Evolutionary conservation across 2,113 vertebrate species (phyloP), one percentile per base, ranked within the genome.

Genomic region (Anguilla rostrata): DNA sequence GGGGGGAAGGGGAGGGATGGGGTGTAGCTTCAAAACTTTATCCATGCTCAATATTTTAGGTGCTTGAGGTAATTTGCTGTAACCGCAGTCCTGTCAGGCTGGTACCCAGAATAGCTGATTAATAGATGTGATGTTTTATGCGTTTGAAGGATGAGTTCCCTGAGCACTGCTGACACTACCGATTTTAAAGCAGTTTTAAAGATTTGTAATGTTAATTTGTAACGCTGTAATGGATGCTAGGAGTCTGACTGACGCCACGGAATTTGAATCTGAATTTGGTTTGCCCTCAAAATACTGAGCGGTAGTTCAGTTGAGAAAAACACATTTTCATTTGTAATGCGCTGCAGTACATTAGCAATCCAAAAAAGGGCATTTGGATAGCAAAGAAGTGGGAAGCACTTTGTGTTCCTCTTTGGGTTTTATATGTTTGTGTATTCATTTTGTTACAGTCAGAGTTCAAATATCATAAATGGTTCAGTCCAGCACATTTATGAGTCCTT

Each of bases 71-170:
- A 66, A 66, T 66, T 66, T 26, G 60, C 60, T 66, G 18, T 26
- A 66, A 26, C 22, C 0, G 18, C 22, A 26, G 18, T 26, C 20
- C 18, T 66, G 71, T 75, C 20, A 75, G 71, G n/a, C 9, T 9
- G 9, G 71, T 11, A 1, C 11, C 63, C 20, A n/a, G 71, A 34
- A 75, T 12, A 12, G 22, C n/a, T 75, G 26, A 75, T 75, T 29
- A 75, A 75, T 34, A 75, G 71, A 75, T n/a, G 71, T 75, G 71
- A 75, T 75, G 34, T n/a, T 75, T 75, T 75, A 29, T 75, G 49
- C 11, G 49, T 75, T n/a, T 34, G 71, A 75, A 75, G 7, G 71
- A 34, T 26, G 71, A 75, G n/a, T 9, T 75, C n/a, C n/a, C n/a
- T 29, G 26, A 75, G 2, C 26, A 75, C 26, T 75, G n/a, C 26